A percentile compares a stretch with the other conserved stretches of the same genome.
Evolutionary conservation across 2,888 invertebrate genomes (phyloP).

Genomic region (Eustalomyia histrio): DNA sequence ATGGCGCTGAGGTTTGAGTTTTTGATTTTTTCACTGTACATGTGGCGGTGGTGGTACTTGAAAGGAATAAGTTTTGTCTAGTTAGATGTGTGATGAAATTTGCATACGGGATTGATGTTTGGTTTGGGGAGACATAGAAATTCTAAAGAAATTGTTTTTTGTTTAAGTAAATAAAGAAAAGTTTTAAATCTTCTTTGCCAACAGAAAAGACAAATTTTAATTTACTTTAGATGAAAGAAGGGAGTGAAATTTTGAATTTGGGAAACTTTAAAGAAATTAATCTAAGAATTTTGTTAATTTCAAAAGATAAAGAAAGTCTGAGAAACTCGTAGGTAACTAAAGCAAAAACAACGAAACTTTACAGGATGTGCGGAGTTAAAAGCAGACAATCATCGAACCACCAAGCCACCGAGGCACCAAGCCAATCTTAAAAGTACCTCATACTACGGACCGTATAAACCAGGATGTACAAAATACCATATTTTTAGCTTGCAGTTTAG

Average conservation of each 20-base stretch:
- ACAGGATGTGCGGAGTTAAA: too few species aligned
- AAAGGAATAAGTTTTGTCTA: slow-evolving; percentile 31
- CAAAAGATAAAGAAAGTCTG: too few species aligned
- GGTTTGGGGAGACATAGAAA: not conserved
- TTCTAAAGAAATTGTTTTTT: slow-evolving; percentile 21
- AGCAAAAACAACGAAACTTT: too few species aligned
- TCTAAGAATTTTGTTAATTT: not conserved
- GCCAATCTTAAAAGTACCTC: too few species aligned
- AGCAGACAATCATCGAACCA: too few species aligned
- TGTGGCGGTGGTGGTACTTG: slow-evolving; percentile 12
- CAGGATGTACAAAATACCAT: too few species aligned
- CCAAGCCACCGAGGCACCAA: too few species aligned
- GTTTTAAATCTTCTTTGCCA: slow-evolving; percentile 18
- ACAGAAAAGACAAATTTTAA: not conserved
- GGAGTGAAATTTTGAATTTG: not conserved
- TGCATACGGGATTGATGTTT: slow-evolving; percentile 49
- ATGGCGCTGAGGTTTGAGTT: slow-evolving; percentile 66
- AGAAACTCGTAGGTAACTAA: too few species aligned
- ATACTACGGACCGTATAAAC: too few species aligned
- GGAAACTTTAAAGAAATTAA: not conserved
- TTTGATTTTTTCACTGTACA: slow-evolving; percentile 58
- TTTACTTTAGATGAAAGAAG: slow-evolving; percentile 10
- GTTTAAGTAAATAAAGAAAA: not conserved
- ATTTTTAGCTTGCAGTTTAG: too few species aligned
- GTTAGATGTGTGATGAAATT: slow-evolving; percentile 30